Evolutionary conservation across 1,140 invertebrate species (phyloP).

Genomic region (Cotesia glomerata): DNA sequence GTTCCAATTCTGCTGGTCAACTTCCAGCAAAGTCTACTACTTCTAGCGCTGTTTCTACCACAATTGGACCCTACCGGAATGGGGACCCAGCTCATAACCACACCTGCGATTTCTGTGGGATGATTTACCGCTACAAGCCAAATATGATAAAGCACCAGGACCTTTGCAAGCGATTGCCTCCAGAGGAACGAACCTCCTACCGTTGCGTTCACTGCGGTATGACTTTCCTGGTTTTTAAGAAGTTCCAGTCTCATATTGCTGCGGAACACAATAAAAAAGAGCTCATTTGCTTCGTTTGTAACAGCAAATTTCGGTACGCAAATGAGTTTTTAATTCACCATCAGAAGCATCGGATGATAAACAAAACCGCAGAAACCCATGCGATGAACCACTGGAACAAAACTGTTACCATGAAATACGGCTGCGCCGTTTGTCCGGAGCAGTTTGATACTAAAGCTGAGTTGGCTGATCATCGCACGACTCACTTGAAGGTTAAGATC

Average conservation of each 20-base stretch:
- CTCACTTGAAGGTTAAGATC: conserved; percentile 71
- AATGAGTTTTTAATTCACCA: conserved; percentile 52
- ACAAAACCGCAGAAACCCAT: conserved; percentile 16
- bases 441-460: conserved; percentile 67
- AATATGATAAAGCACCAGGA: conserved; percentile 55
- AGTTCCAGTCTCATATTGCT: conserved; percentile 49
- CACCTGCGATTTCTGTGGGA: conserved; percentile 55
- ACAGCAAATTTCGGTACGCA: conserved; percentile 28
- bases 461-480: conserved; percentile 69
- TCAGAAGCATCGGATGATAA: conserved; percentile 41
- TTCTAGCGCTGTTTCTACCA: background rate
- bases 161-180: conserved; percentile 43
- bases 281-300: conserved; percentile 46
- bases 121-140: conserved; percentile 57
- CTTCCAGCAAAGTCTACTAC: background rate
- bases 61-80: conserved; percentile 47
- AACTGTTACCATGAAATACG: conserved; percentile 52
- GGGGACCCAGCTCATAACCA: conserved; percentile 58
- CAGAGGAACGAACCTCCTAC: conserved; percentile 45
- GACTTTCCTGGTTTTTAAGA: conserved; percentile 57
- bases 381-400: conserved; percentile 25
- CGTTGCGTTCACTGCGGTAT: conserved; percentile 53
- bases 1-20: background rate
- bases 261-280: conserved; percentile 53
- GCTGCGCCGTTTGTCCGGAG: conserved; percentile 70